Evolutionary conservation across 92 coral and sea anemone genomes (phyloP).

Genomic region (Nematostella vectensis): DNA sequence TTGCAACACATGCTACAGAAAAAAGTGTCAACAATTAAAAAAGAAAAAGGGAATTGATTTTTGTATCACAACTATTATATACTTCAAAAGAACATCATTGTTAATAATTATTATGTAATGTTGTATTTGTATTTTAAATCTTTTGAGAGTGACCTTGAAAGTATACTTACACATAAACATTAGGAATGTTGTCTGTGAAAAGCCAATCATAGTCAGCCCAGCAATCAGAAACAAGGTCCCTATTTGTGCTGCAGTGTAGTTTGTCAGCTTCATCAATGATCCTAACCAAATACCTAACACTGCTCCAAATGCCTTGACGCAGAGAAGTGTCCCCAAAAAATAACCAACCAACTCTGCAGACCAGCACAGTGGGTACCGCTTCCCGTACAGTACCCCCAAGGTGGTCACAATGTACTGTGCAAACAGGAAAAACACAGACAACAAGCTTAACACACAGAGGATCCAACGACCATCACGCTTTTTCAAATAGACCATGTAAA

Average conservation of each 20-base stretch:
- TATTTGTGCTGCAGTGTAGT: constrained; percentile 68
- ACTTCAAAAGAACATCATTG: too few relatives aligned
- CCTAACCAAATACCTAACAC: constrained; percentile 67
- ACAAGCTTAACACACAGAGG: constrained; percentile 36
- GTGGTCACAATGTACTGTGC: constrained; percentile 52
- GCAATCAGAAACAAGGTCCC: constrained; percentile 66
- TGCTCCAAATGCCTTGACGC: constrained; percentile 79
- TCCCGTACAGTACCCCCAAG: constrained; percentile 61
- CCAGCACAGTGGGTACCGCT: constrained; percentile 81
- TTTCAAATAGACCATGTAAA: constrained; percentile 45
- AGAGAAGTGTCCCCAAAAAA: constrained; percentile 55
- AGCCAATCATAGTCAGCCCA: constrained; percentile 62
- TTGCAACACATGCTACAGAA: constrained; percentile 52
- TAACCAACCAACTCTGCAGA: constrained; percentile 58
- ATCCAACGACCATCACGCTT: constrained; percentile 68
- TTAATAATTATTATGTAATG: too few relatives aligned
- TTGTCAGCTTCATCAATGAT: constrained; percentile 40
- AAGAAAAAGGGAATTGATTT: too few relatives aligned
- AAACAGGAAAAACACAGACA: constrained; percentile 36
- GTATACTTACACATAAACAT: constrained; percentile 76
- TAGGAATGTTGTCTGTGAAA: constrained; percentile 61
- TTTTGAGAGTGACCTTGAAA: too few relatives aligned
- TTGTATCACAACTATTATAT: too few relatives aligned
- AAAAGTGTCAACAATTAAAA: too few relatives aligned
- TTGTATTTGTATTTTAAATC: too few relatives aligned